Base-by-base conservation (phyloP, 1,140 invertebrate species). In the Hypsibius dujardini region DNA sequence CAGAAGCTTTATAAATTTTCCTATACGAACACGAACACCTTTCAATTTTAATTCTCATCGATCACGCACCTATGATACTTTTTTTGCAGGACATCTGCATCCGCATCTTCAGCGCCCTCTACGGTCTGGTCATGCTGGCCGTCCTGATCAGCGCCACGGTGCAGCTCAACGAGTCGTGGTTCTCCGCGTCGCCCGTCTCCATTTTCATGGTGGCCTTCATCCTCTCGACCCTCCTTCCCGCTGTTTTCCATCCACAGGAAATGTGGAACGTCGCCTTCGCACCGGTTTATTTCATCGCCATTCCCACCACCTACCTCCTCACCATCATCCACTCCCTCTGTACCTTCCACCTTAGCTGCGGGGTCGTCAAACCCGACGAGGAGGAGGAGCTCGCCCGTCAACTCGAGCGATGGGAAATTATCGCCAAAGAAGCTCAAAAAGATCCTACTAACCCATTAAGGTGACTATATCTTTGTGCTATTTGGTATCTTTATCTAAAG, bases 101-200 rank as follows among this genome's bases (percentile, higher is more conserved):
- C 0, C 86, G 86, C 62, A 79, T 90, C 28, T 83, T 92, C 47
- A 89, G 87, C 71, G 82, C 85, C 0, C 73, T 87, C 1, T 96
- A 95, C 78, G 88, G 88, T 0, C 82, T 96, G 73, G 82, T 95
- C 1, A 96, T 96, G 93, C 87, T 94, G 80, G 85, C 92, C 46
- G 93, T 95, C 0, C 81, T 95, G 2, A 87, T 96, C 28, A 91
- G 90, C 70, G 88, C 82, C 0, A 70, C 73, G 42, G 75, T 76
- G 70, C 76, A 79, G 60, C 76, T 78, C 69, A n/a, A 71, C 47
- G 3, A 67, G 3, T 67, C 62, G 12, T 67, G 62, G 62, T 42
- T 67, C 7, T 67, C 62, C 3, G 62, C 62, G 42, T 67, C 62
- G 45, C 62, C 62, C 3, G 62, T 67, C 7, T 67, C 62, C 62